A percentile compares a stretch with the other conserved stretches of the same genome.
phyloP scores from a whole-genome alignment of 2,888 invertebrate species.

The Xestia rhomboidea region DNA sequence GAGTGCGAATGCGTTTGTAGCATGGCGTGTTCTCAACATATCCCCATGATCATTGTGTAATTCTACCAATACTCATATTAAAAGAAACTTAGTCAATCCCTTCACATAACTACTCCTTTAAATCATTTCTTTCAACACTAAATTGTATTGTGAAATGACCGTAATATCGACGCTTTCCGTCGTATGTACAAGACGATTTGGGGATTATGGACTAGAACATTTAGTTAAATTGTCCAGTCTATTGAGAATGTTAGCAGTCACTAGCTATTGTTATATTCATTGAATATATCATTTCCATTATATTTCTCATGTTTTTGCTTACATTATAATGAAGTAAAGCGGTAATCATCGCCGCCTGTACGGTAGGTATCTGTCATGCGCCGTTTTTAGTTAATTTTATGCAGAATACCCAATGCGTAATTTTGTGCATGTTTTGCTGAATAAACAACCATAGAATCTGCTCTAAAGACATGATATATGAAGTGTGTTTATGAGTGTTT shows the following conservation, averaged over 20 bases:
- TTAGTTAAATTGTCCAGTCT: neutral
- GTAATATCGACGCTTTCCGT: neutral
- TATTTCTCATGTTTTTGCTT: constrained; percentile 47
- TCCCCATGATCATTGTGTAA: constrained; percentile 51
- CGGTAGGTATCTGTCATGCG: neutral
- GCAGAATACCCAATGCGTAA: constrained; percentile 34
- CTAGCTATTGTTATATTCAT: constrained; percentile 27
- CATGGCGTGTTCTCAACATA: constrained; percentile 73
- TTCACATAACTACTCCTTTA: constrained; percentile 18
- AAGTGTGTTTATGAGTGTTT: constrained; percentile 37
- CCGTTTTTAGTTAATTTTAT: constrained; percentile 27
- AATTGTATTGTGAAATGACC: neutral
- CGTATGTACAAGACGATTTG: neutral
- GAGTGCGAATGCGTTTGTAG: constrained; percentile 84
- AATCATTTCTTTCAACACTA: constrained; percentile 8
- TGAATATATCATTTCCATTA: constrained; percentile 32
- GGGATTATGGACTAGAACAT: neutral
- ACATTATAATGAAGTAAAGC: constrained; percentile 24
- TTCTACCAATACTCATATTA: constrained; percentile 40
- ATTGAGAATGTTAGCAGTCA: constrained; percentile 14
- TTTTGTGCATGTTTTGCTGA: constrained; percentile 43
- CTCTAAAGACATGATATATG: constrained; percentile 11
- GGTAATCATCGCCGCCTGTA: constrained; percentile 22
- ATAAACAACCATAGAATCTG: constrained; percentile 20
- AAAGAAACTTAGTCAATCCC: constrained; percentile 11